phyloP scores from a whole-genome alignment of 1,140 invertebrate species.

The Pteromalus puparum region DNA sequence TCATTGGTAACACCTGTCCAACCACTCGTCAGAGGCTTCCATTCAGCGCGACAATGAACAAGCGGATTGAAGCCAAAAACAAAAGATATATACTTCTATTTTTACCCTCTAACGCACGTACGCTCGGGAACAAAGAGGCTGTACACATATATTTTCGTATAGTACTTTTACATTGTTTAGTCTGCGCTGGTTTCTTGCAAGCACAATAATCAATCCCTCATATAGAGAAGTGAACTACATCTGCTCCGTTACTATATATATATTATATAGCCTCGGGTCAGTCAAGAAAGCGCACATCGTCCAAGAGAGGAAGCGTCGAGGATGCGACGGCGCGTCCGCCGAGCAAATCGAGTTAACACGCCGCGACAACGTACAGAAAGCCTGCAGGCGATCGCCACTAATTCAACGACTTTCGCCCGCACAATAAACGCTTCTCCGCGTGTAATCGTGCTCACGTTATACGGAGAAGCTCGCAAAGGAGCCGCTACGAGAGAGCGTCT shows the following conservation, averaged over 20 bases:
- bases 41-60: background rate
- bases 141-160: no score
- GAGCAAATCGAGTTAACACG: slow-evolving; percentile 30
- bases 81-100: background rate
- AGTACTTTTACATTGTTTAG: no score
- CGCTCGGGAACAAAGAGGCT: background rate
- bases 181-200: no score
- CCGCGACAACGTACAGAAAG: no score
- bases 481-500: slow-evolving; percentile 57
- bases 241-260: no score
- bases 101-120: background rate
- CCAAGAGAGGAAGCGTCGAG: background rate
- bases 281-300: no score
- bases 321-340: background rate
- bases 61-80: background rate
- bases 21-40: background rate
- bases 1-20: background rate
- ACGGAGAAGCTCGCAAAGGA: slow-evolving; percentile 32
- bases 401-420: background rate
- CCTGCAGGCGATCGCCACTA: background rate
- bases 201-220: no score
- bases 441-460: background rate
- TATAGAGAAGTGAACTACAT: no score
- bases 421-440: slow-evolving; percentile 15
- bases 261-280: no score